Evolutionary conservation across 2,113 vertebrate genomes (phyloP).

Genomic region (Pelodiscus sinensis): DNA sequence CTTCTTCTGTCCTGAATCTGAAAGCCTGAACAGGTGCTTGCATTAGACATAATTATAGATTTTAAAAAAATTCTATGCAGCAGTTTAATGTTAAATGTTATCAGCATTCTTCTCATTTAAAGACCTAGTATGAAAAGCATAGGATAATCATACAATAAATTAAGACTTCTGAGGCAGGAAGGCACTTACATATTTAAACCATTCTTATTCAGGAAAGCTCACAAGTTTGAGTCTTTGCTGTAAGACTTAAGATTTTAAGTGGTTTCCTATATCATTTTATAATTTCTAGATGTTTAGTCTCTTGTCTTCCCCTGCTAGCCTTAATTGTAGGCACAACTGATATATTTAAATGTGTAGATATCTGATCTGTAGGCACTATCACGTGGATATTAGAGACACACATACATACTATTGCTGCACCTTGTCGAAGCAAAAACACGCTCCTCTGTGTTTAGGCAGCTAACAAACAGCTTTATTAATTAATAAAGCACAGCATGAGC

Average conservation of each 20-base stretch:
- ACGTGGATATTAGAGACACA: not conserved
- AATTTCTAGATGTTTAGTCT: not conserved
- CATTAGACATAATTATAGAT: fast-evolving
- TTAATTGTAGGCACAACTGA: not conserved
- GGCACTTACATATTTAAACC: not conserved
- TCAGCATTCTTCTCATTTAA: not conserved
- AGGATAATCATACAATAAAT: not conserved
- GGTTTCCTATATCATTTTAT: not conserved
- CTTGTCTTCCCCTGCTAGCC: not conserved
- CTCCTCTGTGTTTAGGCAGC: too few species aligned
- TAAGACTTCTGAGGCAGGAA: not conserved
- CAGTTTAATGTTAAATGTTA: not conserved
- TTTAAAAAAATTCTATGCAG: not conserved
- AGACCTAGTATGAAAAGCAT: not conserved
- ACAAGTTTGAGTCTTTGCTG: not conserved
- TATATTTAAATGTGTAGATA: not conserved
- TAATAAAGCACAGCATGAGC: too few species aligned
- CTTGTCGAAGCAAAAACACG: too few species aligned
- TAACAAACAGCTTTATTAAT: too few species aligned
- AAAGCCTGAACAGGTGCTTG: not conserved
- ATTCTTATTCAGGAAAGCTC: not conserved
- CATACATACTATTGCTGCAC: not conserved
- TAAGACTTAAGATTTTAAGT: not conserved
- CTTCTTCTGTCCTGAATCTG: not conserved
- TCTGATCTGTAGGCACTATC: not conserved